Evolutionary conservation across 2,797 vertebrate species (phyloP).

Genomic region (Monodelphis domestica): DNA sequence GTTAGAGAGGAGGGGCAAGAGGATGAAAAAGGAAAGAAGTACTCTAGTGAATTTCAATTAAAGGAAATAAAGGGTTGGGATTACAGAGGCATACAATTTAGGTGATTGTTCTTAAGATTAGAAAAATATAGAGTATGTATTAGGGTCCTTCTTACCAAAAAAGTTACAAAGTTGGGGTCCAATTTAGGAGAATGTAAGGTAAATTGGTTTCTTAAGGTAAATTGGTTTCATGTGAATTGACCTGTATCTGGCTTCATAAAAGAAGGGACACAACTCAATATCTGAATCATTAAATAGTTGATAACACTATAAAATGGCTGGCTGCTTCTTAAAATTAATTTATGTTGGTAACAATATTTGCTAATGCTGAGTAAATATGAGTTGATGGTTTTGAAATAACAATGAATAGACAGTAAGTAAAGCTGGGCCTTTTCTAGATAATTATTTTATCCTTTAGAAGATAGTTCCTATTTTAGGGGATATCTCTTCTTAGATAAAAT

Average conservation of each 20-base stretch:
- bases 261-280: background rate
- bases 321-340: background rate
- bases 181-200: background rate
- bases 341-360: background rate
- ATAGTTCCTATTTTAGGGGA: background rate
- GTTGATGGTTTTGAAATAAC: background rate
- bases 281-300: background rate
- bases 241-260: background rate
- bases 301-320: background rate
- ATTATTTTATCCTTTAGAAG: background rate
- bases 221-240: background rate
- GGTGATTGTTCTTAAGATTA: no score
- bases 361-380: background rate
- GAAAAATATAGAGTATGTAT: background rate
- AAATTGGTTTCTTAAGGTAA: background rate
- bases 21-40: background rate
- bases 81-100: background rate
- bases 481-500: background rate
- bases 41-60: background rate
- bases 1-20: background rate
- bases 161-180: background rate
- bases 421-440: background rate
- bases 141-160: background rate
- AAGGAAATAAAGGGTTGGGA: background rate
- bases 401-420: background rate